Base-by-base conservation (phyloP, 30 jellyfish, hydroid and myxozoan species). In the Nemopilema nomurai region DNA sequence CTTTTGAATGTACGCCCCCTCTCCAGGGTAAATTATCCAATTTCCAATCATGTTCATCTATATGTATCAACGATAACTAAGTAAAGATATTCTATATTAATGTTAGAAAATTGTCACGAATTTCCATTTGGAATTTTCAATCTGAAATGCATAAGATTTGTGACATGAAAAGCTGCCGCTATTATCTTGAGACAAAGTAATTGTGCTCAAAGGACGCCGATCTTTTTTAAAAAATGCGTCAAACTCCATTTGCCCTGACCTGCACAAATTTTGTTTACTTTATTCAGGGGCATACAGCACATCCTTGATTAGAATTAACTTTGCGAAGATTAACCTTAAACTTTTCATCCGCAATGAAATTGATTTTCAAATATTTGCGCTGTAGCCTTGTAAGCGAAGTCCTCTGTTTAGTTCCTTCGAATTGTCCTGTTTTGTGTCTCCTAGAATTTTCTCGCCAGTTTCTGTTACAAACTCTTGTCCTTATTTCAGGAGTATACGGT, bases 401-500 rank as follows among this genome's bases (percentile, higher is more conserved):
- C 77, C 20, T 67, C 32, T 67, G 1, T 21, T 64, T 19, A 27
- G 24, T 64, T 64, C 74, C 74, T 30, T 6, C 9, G 77, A 67
- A 20, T 16, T 4, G 77, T 67, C 30, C 74, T 6, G 23, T 33
- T 67, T 26, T 33, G 49, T 16, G 51, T 9, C 24, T 24, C 77
- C 49, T 18, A 1, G 24, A 21, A 62, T 76, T 65, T 53, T 29
- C 65, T 31, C 13, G 6, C 57, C 9, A 41, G 57, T 41, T 41
- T 41, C 57, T 41, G 57, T 41, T 41, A 3, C 24, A 22, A 19
- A 23, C 18, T 51, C 62, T 74, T 80, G 74, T 26, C 49, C 28
- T 18, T 16, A 26, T 63, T 79, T 49, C 75, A 92, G 98, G 98
- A 25, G 89, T 88, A 41, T 93, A 93, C 78, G 98, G 98, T 16